Evolutionary conservation across 2,888 invertebrate genomes (phyloP), one percentile per base, ranked within the genome.

Genomic region (Synergus gifuensis): DNA sequence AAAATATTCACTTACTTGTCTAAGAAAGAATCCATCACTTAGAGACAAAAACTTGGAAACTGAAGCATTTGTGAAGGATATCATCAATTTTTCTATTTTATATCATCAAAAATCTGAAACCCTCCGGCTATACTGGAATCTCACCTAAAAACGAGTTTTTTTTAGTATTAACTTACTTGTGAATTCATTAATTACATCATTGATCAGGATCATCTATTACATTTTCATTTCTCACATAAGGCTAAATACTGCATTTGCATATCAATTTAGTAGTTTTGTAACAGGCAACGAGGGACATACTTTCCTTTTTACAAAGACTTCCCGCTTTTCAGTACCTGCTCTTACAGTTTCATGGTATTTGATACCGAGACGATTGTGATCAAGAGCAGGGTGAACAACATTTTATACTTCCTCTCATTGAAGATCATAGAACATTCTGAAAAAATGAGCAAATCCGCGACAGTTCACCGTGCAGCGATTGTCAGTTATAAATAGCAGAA

Each of bases 191-290:
- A 36, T 73, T 49, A 73, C 28, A 49, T 54, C 22, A 73, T 73
- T 49, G 49, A 73, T 73, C 28, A 73, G 69, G 49, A 49, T 73
- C 46, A 49, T 73, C 69, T 36, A 73, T 73, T 36, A 22, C 28
- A 69, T 46, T 42, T 18, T 63, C 11, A 63, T 36, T 44, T 42
- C 42, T 66, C 40, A 66, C 66, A 46, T 67, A 28, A 49, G 3
- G 49, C 16, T 73, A 73, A 73, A 73, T 73, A 49, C n/a, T 54
- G 69, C 54, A 73, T 54, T 73, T 36, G 46, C 69, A 73, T 73
- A 73, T 54, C 28, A 73, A 49, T 54, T n/a, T 3, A 8, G 46
- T 73, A n/a, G 49, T 73, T 73, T 46, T 73, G 49, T 73, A 73
- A 73, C 54, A 73, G 28, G 54, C n/a, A 54, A 4, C 14, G 5